phyloP scores from a whole-genome alignment of 2,113 vertebrate species.

The Macaca mulatta region DNA sequence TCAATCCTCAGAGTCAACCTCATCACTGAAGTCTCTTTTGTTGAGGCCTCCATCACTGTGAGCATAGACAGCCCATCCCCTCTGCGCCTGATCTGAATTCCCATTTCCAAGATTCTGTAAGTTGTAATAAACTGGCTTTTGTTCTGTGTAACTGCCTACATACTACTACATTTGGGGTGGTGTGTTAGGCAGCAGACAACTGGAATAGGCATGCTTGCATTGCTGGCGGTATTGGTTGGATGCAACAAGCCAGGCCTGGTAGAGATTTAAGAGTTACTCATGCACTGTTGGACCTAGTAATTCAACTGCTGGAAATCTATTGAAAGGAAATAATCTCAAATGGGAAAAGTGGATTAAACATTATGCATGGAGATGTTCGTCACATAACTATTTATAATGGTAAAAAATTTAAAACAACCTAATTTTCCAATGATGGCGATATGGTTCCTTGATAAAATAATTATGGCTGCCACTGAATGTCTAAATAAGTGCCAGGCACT shows the following conservation, averaged over 20 bases:
- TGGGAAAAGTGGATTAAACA: not conserved
- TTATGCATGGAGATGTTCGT: not conserved
- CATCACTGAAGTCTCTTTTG: not conserved
- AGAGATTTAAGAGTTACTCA: not conserved
- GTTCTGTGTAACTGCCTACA: no score
- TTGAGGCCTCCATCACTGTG: not conserved
- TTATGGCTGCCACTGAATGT: not conserved
- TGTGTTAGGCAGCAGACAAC: no score
- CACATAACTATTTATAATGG: not conserved
- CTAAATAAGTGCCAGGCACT: not conserved
- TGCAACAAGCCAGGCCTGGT: not conserved
- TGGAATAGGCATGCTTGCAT: fast-evolving
- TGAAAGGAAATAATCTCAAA: not conserved
- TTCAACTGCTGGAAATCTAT: not conserved
- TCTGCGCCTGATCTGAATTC: not conserved
- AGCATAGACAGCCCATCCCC: not conserved
- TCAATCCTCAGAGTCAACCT: not conserved
- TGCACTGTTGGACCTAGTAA: not conserved
- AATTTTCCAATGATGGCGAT: not conserved
- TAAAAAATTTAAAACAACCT: not conserved
- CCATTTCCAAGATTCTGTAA: not conserved
- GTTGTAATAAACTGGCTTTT: not conserved
- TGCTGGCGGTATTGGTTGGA: no score
- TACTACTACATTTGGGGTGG: not conserved
- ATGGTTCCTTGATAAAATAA: not conserved